Evolutionary conservation across 2,888 invertebrate species (phyloP), one percentile per base, ranked within the genome.

Genomic region (Amitus sp.): DNA sequence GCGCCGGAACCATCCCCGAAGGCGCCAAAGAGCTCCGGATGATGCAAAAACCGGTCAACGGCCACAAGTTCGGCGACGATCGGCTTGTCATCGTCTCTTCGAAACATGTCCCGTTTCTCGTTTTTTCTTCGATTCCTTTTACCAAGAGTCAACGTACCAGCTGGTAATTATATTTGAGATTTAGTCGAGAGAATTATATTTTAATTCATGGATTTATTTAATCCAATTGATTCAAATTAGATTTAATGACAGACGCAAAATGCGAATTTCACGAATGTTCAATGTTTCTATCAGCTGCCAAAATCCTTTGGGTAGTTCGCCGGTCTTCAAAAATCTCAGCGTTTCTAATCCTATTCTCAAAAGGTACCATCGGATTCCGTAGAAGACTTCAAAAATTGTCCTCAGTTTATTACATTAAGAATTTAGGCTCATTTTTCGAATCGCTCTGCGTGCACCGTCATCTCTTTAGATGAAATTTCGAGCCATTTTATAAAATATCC

Each of bases 101-200:
- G 4, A 88, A 89, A 71, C 90, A 90, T 73, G 89, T 90, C 55
- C 96, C 96, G 28, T 91, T 95, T 83, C 86, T 92, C 70, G 86
- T 96, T 62, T 96, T 92, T 81, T 96, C 96, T 33, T 89, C 93
- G 52, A 88, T 96, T 77, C 94, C 96, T 28, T 95, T 94, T 79
- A 90, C 87, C 54, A 90, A 89, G 79, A 88, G 87, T 71, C 82
- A 86, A 61, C 86, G 88, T 58, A 86, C 83, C 76, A 85, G 85
- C 70, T 85, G 90, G 90, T 90, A 78, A 81, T n/a, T n/a, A n/a
- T n/a, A n/a, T n/a, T n/a, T n/a, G n/a, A n/a, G n/a, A n/a, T n/a
- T n/a, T n/a, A n/a, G n/a, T n/a, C n/a, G n/a, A n/a, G n/a, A n/a
- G n/a, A n/a, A n/a, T n/a, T n/a, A n/a, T n/a, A n/a, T n/a, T n/a